These are phyloP conservation scores for Tiphia femorata DNA, from an alignment of 2,888 invertebrate genomes.

Conservation along the genomic window DNA sequence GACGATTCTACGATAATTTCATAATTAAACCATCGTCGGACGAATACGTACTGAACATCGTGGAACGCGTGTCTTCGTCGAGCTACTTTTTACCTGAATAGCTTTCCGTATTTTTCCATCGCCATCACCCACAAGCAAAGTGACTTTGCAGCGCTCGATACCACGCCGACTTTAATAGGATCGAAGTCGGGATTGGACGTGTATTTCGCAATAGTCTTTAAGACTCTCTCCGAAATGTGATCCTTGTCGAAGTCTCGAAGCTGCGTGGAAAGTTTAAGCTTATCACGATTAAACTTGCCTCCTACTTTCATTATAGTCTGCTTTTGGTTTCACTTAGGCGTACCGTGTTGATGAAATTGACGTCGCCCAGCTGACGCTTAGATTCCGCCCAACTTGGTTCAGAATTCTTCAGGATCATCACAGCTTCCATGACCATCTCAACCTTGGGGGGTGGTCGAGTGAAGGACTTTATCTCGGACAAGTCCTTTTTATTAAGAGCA, in stretches of 20 bases:
- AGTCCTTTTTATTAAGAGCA: conserved; percentile 86
- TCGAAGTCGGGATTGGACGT: conserved; percentile 87
- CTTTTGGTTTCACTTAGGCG: conserved; percentile 7
- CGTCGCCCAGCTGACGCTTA: conserved; percentile 86
- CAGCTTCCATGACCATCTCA: conserved; percentile 91
- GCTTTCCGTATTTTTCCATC: conserved; percentile 91
- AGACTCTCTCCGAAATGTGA: conserved; percentile 84
- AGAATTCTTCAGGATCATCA: conserved; percentile 82
- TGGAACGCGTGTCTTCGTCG: neutral
- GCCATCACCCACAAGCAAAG: conserved; percentile 92
- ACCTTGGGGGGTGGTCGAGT: conserved; percentile 89
- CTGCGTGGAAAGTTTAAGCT: conserved; percentile 15
- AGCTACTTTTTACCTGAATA: conserved; percentile 77
- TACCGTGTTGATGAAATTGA: conserved; percentile 79
- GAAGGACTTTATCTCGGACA: conserved; percentile 92
- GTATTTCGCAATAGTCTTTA: conserved; percentile 85
- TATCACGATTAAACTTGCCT: neutral
- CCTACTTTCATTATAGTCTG: neutral
- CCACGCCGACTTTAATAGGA: conserved; percentile 87
- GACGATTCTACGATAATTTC: conserved; percentile 74
- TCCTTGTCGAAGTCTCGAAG: conserved; percentile 90
- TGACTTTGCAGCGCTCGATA: conserved; percentile 88
- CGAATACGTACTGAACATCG: too few species aligned
- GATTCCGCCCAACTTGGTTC: conserved; percentile 91
- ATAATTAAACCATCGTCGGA: neutral